Evolutionary conservation across 2,113 vertebrate species (phyloP).

Genomic region (Corythornis vintsioides): DNA sequence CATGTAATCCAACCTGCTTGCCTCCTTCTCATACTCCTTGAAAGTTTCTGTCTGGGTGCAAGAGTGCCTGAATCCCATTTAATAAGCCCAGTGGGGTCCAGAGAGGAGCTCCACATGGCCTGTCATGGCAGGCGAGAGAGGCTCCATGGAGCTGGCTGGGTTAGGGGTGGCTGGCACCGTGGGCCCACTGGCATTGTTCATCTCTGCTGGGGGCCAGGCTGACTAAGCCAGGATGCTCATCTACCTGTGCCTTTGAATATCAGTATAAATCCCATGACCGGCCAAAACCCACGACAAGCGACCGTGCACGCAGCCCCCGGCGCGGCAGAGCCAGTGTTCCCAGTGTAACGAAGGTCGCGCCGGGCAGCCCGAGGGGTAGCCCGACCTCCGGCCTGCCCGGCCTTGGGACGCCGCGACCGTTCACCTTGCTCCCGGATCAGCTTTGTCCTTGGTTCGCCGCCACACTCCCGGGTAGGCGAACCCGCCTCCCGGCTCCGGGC

Average conservation of each 20-base stretch:
- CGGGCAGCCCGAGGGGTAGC: neutral
- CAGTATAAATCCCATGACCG: rapidly evolving
- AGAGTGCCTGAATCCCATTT: neutral
- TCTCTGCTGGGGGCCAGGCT: neutral
- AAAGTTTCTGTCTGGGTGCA: rapidly evolving
- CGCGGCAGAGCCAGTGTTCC: neutral
- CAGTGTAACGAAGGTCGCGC: neutral
- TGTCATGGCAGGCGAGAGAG: rapidly evolving
- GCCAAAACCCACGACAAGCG: neutral
- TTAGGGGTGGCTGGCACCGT: neutral
- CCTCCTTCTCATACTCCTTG: neutral
- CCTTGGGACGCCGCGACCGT: neutral
- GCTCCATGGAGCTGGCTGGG: neutral
- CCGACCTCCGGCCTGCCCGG: neutral
- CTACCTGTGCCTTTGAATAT: neutral
- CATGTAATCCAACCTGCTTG: rapidly evolving
- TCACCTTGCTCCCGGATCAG: neutral
- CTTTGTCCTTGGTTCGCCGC: neutral
- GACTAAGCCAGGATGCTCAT: neutral
- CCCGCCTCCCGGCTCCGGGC: neutral
- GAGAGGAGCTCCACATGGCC: neutral
- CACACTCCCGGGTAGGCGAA: neutral
- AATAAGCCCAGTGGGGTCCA: neutral
- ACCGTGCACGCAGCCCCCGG: too few species aligned
- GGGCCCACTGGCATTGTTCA: neutral